Conservation (phyloP, 1,140 invertebrate species). For the Apis cerana region DNA sequence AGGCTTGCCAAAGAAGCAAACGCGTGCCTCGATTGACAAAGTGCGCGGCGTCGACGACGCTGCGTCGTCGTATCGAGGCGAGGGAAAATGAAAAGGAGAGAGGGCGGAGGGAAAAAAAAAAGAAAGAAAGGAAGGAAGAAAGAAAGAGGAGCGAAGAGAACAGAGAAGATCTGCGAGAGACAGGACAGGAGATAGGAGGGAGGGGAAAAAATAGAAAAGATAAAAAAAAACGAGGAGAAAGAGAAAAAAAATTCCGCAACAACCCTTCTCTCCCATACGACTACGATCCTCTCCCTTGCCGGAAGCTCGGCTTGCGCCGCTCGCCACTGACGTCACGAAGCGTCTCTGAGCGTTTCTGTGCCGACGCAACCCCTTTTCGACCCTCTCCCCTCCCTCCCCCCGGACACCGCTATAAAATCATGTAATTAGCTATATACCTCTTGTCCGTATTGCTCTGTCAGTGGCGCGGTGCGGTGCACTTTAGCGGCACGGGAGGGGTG, state of each 20-base stretch:
- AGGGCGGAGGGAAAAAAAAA: neutral
- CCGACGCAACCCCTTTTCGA: constrained; percentile 4
- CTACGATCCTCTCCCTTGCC: constrained; percentile 16
- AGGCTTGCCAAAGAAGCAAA: neutral
- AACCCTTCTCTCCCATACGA: constrained; percentile 35
- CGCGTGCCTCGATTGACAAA: constrained; percentile 38
- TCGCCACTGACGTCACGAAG: constrained; percentile 53
- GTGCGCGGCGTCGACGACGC: neutral
- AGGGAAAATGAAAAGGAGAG: neutral
- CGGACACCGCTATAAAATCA: constrained; percentile 70
- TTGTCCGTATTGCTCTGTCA: constrained; percentile 73
- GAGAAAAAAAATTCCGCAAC: constrained; percentile 21
- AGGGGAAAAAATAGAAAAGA: neutral
- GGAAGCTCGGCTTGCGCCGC: constrained; percentile 21
- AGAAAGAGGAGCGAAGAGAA: neutral
- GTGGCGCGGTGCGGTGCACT: constrained; percentile 67
- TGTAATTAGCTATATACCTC: constrained; percentile 76
- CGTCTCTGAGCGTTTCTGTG: constrained; percentile 58
- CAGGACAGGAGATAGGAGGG: neutral
- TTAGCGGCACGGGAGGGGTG: constrained; percentile 60
- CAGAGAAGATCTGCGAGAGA: neutral
- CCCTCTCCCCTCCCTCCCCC: neutral
- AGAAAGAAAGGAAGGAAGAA: neutral
- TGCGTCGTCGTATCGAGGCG: constrained; percentile 1
- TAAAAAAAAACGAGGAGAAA: neutral